phyloP scores from a whole-genome alignment of 2,797 vertebrate genomes.

The Crocodylus rhombifer region DNA sequence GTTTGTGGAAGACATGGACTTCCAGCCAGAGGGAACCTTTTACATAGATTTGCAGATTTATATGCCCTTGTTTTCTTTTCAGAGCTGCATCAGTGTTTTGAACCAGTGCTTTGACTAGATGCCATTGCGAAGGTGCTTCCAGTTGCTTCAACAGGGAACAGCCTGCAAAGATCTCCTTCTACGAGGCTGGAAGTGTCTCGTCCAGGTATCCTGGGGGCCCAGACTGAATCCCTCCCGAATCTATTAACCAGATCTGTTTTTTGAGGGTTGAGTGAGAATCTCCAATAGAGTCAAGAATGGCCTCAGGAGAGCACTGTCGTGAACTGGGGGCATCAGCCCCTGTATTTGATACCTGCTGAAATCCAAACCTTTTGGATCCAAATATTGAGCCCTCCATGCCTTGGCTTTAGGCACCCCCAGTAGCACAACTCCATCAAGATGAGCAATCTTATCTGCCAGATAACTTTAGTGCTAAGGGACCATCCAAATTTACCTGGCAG shows the following conservation, averaged over 20 bases:
- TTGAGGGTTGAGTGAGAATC: background rate
- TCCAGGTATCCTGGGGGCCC: background rate
- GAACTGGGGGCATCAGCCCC: background rate
- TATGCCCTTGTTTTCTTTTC: background rate
- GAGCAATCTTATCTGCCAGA: no score
- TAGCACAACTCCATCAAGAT: no score
- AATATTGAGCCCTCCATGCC: background rate
- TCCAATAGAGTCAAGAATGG: background rate
- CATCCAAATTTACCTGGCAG: no score
- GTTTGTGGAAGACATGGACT: background rate
- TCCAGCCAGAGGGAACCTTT: background rate
- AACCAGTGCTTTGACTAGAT: accelerated
- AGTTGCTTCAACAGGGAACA: background rate
- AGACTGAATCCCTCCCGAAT: background rate
- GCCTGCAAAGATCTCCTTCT: background rate
- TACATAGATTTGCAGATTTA: background rate
- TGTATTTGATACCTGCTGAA: background rate
- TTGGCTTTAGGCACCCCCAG: no score
- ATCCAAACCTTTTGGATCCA: background rate
- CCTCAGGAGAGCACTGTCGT: background rate
- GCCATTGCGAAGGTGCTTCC: background rate
- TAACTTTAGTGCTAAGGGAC: no score
- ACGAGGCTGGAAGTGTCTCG: background rate
- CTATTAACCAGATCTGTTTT: background rate
- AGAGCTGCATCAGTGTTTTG: background rate